Evolutionary conservation across 2,888 invertebrate species (phyloP), one percentile per base, ranked within the genome.

Genomic region (Papilio gigon): DNA sequence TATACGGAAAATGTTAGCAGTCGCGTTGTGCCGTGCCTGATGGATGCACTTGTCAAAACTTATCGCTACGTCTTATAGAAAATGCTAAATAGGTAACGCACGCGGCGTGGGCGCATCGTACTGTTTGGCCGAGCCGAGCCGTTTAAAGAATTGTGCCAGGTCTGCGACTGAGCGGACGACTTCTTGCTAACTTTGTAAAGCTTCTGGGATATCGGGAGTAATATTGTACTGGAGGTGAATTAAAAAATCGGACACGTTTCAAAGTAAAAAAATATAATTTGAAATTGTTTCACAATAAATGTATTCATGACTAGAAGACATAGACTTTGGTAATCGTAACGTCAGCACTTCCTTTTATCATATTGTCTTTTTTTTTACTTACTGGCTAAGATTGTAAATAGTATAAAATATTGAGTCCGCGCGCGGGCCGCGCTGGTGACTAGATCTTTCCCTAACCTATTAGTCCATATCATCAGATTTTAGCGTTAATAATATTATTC

Each of bases 251-350:
- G 71, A 65, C 35, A 40, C 65, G 60, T 64, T 78, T 75, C 73
- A 79, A 79, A 81, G 79, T 80, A 80, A 78, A 78, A 80, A 79
- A 78, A 73, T 71, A 71, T 75, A 73, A 67, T 73, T 72, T 72
- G 44, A 64, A 44, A 64, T 67, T 74, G 67, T 70, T 74, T 71
- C n/a, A 65, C 58, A 63, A 72, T 70, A 47, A 47, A 68, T 42
- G 70, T 74, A 78, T 73, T 78, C 80, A 82, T 87, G 90, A 90
- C 90, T 90, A 90, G 90, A 77, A 90, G 90, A 77, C 71, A 79
- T 82, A 82, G 79, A 81, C 80, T 85, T 83, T 84, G 81, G 81
- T 77, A 84, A 73, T 74, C 73, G 69, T 67, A 69, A 69, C 68
- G 64, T 40, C n/a, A 6, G 42, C 17, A 22, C 58, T 22, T 50